Evolutionary conservation across 2,797 vertebrate species (phyloP).

Genomic region (Sebastes elongatus): DNA sequence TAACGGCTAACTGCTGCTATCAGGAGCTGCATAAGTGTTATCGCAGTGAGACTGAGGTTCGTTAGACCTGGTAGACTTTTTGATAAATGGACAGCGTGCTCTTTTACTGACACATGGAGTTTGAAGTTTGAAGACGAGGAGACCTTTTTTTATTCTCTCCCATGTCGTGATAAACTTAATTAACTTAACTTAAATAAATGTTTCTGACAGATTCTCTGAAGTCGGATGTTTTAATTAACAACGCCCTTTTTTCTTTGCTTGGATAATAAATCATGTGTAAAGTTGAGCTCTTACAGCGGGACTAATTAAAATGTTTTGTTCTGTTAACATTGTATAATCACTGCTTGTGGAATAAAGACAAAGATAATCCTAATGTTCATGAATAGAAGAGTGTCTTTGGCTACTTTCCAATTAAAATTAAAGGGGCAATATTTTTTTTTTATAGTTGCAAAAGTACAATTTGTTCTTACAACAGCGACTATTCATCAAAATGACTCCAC

Average conservation of each 20-base stretch:
- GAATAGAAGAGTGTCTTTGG: not conserved
- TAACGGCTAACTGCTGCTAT: not conserved
- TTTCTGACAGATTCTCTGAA: constrained; percentile 7
- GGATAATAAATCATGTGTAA: constrained; percentile 19
- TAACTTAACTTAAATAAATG: not conserved
- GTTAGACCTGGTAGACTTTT: not conserved
- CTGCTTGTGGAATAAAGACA: not conserved
- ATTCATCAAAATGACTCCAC: not conserved
- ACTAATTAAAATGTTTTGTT: constrained; percentile 30
- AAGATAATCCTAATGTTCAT: constrained; percentile 2
- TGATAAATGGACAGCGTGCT: not conserved
- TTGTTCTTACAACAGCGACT: not conserved
- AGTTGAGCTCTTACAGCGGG: constrained; percentile 10
- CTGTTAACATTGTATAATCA: constrained; percentile 13
- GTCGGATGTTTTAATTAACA: constrained; percentile 25
- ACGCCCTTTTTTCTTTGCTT: not conserved
- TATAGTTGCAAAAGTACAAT: not conserved
- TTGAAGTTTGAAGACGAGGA: not conserved
- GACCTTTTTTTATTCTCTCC: not conserved
- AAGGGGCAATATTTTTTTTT: not conserved
- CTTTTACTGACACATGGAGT: not conserved
- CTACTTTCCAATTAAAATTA: not conserved
- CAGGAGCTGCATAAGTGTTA: not conserved
- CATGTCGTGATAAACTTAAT: not conserved
- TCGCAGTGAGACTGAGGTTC: not conserved